A percentile compares a stretch with the other conserved stretches of the same genome.
phyloP scores from a whole-genome alignment of 2,113 vertebrate species.

The Varanus salvator region DNA sequence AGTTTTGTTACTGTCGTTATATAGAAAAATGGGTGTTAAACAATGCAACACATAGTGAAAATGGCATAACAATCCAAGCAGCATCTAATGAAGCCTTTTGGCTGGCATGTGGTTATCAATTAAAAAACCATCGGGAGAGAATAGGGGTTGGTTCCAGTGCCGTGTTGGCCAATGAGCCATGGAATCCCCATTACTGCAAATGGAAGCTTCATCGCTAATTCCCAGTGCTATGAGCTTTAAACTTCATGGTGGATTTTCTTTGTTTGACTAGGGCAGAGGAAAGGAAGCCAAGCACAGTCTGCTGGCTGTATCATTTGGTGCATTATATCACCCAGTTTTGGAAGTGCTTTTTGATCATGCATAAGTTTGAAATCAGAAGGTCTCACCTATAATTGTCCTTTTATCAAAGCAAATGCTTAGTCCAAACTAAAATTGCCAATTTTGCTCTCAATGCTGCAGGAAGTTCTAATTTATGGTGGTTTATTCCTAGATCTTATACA shows the following conservation, averaged over 20 bases:
- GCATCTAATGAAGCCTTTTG: constrained; percentile 9
- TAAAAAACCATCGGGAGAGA: constrained; percentile 30
- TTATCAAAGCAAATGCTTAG: neutral
- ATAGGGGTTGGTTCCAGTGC: constrained; percentile 1
- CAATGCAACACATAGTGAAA: neutral
- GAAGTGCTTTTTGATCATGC: neutral
- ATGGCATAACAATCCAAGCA: constrained; percentile 8
- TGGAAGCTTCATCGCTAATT: neutral
- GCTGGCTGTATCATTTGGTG: neutral
- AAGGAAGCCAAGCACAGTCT: accelerated
- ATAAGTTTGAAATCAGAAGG: neutral
- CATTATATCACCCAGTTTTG: constrained; percentile 18
- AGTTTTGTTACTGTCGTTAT: constrained; percentile 8
- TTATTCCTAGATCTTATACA: neutral
- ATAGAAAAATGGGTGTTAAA: constrained; percentile 17
- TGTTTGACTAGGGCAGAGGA: neutral
- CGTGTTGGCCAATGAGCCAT: neutral
- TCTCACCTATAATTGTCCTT: neutral
- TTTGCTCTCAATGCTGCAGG: neutral
- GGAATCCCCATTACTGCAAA: constrained; percentile 28
- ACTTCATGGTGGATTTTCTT: neutral
- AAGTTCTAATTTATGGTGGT: neutral
- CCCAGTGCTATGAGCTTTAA: neutral
- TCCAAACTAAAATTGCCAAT: neutral
- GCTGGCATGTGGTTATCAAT: neutral